Percentiles rank a stretch among this genome's conserved stretches.
Conservation (phyloP, 2,888 invertebrate species). For the Sthenelais limicola region DNA sequence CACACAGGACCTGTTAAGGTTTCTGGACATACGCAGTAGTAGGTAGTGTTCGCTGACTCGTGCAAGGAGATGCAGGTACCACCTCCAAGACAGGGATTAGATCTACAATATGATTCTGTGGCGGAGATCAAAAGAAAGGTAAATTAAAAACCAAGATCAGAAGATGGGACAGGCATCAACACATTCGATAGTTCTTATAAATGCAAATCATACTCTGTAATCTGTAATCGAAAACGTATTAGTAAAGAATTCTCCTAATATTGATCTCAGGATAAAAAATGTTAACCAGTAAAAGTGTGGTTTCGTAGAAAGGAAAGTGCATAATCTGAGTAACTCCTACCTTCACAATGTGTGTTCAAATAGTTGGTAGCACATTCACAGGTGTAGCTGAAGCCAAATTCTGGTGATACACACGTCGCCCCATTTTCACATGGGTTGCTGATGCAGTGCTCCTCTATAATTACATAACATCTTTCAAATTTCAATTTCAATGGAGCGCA, state of each 20-base stretch:
- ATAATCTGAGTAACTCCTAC: too few species aligned
- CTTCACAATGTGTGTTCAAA: conserved; percentile 22
- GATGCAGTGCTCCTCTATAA: conserved; percentile 15
- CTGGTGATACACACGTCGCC: neutral
- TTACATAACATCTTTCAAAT: neutral
- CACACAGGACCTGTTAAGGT: neutral
- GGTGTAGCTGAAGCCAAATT: conserved; percentile 15
- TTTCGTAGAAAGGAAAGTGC: too few species aligned
- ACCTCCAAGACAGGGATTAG: conserved; percentile 13
- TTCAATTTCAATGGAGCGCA: too few species aligned
- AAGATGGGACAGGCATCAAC: too few species aligned
- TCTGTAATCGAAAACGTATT: too few species aligned
- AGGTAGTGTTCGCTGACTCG: neutral
- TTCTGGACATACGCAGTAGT: neutral
- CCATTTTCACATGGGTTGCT: conserved; percentile 3
- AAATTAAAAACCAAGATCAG: too few species aligned
- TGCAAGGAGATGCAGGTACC: conserved; percentile 24
- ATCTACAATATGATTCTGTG: conserved; percentile 10
- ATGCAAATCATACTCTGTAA: too few species aligned
- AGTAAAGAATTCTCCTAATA: too few species aligned
- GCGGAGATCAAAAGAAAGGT: too few species aligned
- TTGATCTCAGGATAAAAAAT: too few species aligned
- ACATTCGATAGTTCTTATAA: too few species aligned
- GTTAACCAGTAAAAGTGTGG: too few species aligned
- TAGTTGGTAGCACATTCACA: conserved; percentile 9